phyloP scores from a whole-genome alignment of 2,888 invertebrate genomes.

The Sesia bembeciformis region DNA sequence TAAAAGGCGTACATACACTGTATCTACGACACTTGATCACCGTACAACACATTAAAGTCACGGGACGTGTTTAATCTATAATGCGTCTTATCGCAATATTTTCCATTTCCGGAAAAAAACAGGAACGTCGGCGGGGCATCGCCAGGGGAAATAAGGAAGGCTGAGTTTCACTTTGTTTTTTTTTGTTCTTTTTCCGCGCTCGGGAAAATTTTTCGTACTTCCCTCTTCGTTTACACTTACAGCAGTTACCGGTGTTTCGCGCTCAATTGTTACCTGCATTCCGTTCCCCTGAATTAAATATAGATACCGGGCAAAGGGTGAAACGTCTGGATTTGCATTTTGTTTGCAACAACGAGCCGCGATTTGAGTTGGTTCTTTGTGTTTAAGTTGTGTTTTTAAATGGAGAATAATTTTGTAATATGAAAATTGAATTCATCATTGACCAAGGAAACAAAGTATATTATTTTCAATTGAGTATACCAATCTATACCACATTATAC shows the following conservation, averaged over 20 bases:
- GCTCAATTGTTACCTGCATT: constrained; percentile 62
- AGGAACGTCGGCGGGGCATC: constrained; percentile 52
- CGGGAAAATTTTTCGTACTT: constrained; percentile 58
- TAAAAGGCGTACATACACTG: constrained; percentile 34
- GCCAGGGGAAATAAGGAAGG: constrained; percentile 73
- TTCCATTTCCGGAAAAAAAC: constrained; percentile 68
- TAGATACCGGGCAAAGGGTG: constrained; percentile 57
- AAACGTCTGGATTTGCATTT: constrained; percentile 68
- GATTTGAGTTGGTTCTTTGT: constrained; percentile 40
- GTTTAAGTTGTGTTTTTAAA: constrained; percentile 31
- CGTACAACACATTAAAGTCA: constrained; percentile 50
- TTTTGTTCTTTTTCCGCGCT: constrained; percentile 36
- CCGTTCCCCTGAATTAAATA: constrained; percentile 62
- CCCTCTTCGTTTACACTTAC: constrained; percentile 71
- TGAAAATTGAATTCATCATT: no score
- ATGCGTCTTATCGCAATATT: constrained; percentile 75
- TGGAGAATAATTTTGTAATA: constrained; percentile 5
- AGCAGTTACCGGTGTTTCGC: constrained; percentile 58
- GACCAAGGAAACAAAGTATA: no score
- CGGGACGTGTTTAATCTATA: constrained; percentile 69
- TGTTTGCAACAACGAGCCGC: constrained; percentile 53
- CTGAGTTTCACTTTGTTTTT: constrained; percentile 70
- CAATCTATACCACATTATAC: no score
- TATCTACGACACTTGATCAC: constrained; percentile 51
- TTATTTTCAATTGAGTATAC: no score